Evolutionary conservation across 2,797 vertebrate species (phyloP), one percentile per base, ranked within the genome.

Genomic region (Enteromius afrohamiltoni): DNA sequence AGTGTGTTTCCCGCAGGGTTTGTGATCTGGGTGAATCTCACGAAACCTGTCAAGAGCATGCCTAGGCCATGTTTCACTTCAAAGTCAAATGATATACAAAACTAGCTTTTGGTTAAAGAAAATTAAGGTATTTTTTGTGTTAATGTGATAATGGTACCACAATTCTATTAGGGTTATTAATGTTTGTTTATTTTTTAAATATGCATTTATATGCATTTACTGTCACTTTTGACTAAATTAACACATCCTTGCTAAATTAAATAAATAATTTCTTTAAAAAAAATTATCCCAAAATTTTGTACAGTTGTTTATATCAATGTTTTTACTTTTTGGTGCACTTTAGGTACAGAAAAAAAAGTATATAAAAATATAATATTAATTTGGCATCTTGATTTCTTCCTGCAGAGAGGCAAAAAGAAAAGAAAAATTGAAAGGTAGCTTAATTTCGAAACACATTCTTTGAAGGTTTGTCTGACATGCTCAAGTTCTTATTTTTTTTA

Each of bases 21-120:
- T 78, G 60, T 60, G 53, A 83, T 74, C 80, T 73, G 47, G 76
- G 58, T 80, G 49, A 75, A 76, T 29, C 80, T 79, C 65, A 85
- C 34, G 34, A 62, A 62, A 42, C 53, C 9, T 77, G 75, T 29
- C 55, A 45, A 62, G 75, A 77, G 45, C 37, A 13, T 45, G 34
- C 26, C 74, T 16, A 17, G 23, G 55, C 17, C 58, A 19, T 45
- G 26, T 65, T 78, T 51, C 26, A 49, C 23, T 16, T 16, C 69
- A 49, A 73, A 19, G 29, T 34, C 19, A 51, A 78, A 34, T 4
- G 13, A 78, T 49, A 29, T 2, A n/a, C 11, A 3, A 9, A 78
- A 65, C 31, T 5, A 65, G 4, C 34, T n/a, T 78, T 49, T 65
- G 13, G 21, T 42, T 42, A 26, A 17, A 60, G 74, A 76, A 16